Percentiles rank a stretch among this genome's conserved stretches.
Conservation (phyloP, 2,888 invertebrate species). For the Himalopsyche kuldschensis region DNA sequence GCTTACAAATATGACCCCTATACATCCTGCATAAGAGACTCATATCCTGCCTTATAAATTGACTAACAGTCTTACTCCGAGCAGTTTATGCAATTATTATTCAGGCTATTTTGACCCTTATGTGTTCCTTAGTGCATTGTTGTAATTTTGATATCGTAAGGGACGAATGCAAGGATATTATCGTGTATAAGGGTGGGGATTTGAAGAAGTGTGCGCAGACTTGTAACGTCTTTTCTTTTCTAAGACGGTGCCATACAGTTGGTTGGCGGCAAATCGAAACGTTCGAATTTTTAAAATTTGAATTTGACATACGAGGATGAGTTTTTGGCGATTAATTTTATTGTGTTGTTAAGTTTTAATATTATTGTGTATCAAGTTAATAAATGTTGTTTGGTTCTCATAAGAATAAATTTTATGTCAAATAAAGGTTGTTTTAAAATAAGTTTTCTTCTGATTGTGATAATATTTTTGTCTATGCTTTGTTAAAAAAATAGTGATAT, state of each 20-base stretch:
- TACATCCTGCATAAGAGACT: background rate
- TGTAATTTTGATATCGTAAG: constrained; percentile 1
- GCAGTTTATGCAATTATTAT: background rate
- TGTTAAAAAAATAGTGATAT: background rate
- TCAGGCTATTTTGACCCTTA: constrained; percentile 1
- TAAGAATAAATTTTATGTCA: background rate
- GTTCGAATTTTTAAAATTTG: constrained; percentile 12
- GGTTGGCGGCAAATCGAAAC: constrained; percentile 31
- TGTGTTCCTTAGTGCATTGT: background rate
- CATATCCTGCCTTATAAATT: background rate
- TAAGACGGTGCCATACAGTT: constrained; percentile 38
- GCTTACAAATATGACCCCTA: constrained; percentile 23
- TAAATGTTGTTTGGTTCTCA: background rate
- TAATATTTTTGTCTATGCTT: background rate
- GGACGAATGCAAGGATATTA: constrained; percentile 17
- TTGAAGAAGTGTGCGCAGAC: constrained; percentile 29
- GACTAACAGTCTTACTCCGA: background rate
- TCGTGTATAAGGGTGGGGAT: constrained; percentile 26
- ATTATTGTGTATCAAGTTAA: background rate
- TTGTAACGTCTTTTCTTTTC: constrained; percentile 38
- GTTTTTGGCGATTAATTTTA: constrained; percentile 10
- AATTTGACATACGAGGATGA: constrained; percentile 14
- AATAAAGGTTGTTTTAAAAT: background rate
- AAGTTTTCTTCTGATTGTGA: background rate
- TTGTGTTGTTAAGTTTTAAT: background rate